phyloP scores from a whole-genome alignment of 2,888 invertebrate species.

The Platerodrilus igneus region DNA sequence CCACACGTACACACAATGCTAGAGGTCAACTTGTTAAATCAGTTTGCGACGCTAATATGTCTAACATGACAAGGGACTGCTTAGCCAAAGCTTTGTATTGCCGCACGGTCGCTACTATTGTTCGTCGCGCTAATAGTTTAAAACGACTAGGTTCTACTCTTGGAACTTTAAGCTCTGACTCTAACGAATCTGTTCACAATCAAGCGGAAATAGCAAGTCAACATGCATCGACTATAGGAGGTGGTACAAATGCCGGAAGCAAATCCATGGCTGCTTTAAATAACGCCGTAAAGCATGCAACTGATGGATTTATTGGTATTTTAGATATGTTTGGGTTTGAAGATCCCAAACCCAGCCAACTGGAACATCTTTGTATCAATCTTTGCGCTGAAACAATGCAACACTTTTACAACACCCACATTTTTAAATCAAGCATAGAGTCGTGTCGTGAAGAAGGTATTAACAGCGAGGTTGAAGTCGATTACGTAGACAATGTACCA shows the following conservation, averaged over 20 bases:
- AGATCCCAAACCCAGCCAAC: conserved; percentile 81
- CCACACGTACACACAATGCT: conserved; percentile 74
- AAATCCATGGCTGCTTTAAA: conserved; percentile 89
- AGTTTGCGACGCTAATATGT: conserved; percentile 78
- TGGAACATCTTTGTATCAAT: conserved; percentile 93
- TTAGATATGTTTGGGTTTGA: conserved; percentile 97
- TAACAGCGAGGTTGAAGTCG: conserved; percentile 81
- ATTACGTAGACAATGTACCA: conserved; percentile 92
- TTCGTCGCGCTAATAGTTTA: conserved; percentile 86
- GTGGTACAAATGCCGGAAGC: conserved; percentile 68
- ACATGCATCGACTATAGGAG: conserved; percentile 77
- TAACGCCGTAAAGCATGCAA: conserved; percentile 88
- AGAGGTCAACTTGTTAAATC: conserved; percentile 76
- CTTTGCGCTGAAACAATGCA: conserved; percentile 96
- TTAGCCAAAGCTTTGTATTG: conserved; percentile 90
- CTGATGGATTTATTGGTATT: conserved; percentile 93
- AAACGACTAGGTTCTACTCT: conserved; percentile 80
- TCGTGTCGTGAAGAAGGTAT: conserved; percentile 93
- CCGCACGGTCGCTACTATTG: conserved; percentile 90
- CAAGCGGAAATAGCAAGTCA: conserved; percentile 80
- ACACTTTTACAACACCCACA: conserved; percentile 95
- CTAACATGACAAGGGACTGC: conserved; percentile 83
- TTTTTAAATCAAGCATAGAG: conserved; percentile 90
- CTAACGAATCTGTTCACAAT: conserved; percentile 87
- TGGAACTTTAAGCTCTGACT: conserved; percentile 82